phyloP scores from a whole-genome alignment of 2,888 invertebrate species.

The Nemotelus pantherinus region DNA sequence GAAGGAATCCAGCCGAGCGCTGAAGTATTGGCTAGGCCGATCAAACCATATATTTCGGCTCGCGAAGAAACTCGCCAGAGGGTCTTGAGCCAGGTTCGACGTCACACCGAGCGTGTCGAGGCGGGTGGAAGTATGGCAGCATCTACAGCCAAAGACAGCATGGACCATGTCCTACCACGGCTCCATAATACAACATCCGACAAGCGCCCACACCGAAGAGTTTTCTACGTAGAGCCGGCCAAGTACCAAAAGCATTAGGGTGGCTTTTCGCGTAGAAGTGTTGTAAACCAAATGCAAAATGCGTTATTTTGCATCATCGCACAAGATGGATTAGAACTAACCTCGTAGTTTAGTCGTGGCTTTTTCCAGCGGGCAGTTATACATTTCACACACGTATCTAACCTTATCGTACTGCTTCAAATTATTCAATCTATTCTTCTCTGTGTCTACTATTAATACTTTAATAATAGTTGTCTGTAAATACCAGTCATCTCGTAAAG shows the following conservation, averaged over 20 bases:
- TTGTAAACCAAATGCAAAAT: too few species aligned
- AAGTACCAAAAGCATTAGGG: conserved; percentile 44
- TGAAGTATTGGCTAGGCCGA: conserved; percentile 69
- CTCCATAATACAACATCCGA: conserved; percentile 68
- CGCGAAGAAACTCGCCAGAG: conserved; percentile 74
- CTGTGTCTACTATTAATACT: background rate
- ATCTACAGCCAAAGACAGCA: conserved; percentile 70
- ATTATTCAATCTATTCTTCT: background rate
- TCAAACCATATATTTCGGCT: conserved; percentile 75
- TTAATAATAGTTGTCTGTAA: background rate
- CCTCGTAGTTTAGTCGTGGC: too few species aligned
- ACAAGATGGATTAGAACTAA: too few species aligned
- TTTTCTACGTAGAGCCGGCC: conserved; percentile 61
- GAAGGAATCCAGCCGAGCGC: conserved; percentile 73
- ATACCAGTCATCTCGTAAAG: background rate
- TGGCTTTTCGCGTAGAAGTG: background rate
- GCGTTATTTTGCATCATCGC: too few species aligned
- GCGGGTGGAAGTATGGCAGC: conserved; percentile 68
- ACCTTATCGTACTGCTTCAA: background rate
- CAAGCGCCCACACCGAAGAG: conserved; percentile 66
- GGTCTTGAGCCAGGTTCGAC: conserved; percentile 70
- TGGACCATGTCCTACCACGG: conserved; percentile 73
- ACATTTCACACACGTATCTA: background rate
- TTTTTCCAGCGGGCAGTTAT: too few species aligned
- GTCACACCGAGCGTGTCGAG: conserved; percentile 69